These are phyloP conservation scores for Oncorhynchus tshawytscha DNA, from an alignment of 2,113 vertebrate species.

Conservation along the genomic window DNA sequence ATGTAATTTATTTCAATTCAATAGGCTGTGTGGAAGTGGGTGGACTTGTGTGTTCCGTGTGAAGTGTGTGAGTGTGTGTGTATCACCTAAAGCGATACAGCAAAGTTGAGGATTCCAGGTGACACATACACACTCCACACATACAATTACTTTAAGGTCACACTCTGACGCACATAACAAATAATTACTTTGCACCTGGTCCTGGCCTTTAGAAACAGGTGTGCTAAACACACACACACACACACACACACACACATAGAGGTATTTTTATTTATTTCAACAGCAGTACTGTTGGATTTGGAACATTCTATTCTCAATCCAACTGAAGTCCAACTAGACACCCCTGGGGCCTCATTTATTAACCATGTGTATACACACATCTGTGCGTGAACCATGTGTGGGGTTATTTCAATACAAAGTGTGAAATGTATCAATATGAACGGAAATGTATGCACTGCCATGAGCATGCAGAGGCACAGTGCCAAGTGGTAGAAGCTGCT, in stretches of 20 bases:
- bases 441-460: too few species aligned
- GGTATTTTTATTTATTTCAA: background rate
- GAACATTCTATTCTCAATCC: background rate
- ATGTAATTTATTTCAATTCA: too few species aligned
- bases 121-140: background rate
- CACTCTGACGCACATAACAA: background rate
- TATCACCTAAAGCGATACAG: background rate
- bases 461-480: too few species aligned
- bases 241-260: background rate
- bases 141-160: background rate
- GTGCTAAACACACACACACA: constrained; percentile 8
- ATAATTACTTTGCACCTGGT: background rate
- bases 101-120: background rate
- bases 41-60: background rate
- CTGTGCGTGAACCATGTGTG: too few species aligned
- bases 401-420: too few species aligned
- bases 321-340: background rate
- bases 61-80: background rate
- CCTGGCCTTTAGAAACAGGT: constrained; percentile 23
- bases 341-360: background rate
- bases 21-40: too few species aligned
- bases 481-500: too few species aligned
- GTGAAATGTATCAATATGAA: too few species aligned
- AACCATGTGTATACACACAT: too few species aligned
- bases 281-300: background rate